Evolutionary conservation across 2,797 vertebrate genomes (phyloP), one percentile per base, ranked within the genome.

Genomic region (Halcyon chelicuti): DNA sequence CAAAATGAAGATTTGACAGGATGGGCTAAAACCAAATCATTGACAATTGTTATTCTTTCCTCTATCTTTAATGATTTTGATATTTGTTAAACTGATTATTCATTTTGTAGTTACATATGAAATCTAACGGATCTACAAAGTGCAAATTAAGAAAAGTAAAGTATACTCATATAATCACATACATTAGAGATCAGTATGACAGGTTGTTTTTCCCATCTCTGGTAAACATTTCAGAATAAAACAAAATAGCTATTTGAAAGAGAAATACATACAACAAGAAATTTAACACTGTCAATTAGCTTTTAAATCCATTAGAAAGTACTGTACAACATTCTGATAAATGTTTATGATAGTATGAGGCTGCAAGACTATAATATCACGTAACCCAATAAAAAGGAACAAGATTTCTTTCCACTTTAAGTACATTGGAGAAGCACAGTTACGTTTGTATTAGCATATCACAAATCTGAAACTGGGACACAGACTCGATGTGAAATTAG

Each of bases 391-490:
- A 93, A 78, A 94, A 89, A 78, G 14, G 66, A 95, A 79, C 44
- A 80, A 72, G 72, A 86, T 78, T 93, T 86, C 76, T 85, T 91
- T 80, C 78, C 42, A 62, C 33, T 77, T 51, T 61, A 75, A 71
- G 51, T 25, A 46, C 78, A 74, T 12, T 22, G 62, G 37, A 93
- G 88, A 93, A 95, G 60, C 70, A 61, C 55, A 89, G 91, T 2
- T 13, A 88, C 79, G 75, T 92, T 92, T 90, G 63, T 92, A 92
- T 96, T 97, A 96, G 87, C 91, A 97, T 93, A 94, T 91, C 94
- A 91, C 84, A 96, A 95, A 95, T 88, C 91, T 91, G 81, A 96
- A 97, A 96, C 89, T 96, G 90, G 96, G 90, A 96, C 95, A 95
- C 62, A n/a, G 58, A 35, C 86, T 95, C 76, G 55, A 49, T 83